A percentile compares a stretch with the other conserved stretches of the same genome.
Evolutionary conservation across 2,113 vertebrate species (phyloP).

Genomic region (Hyperopisus bebe): DNA sequence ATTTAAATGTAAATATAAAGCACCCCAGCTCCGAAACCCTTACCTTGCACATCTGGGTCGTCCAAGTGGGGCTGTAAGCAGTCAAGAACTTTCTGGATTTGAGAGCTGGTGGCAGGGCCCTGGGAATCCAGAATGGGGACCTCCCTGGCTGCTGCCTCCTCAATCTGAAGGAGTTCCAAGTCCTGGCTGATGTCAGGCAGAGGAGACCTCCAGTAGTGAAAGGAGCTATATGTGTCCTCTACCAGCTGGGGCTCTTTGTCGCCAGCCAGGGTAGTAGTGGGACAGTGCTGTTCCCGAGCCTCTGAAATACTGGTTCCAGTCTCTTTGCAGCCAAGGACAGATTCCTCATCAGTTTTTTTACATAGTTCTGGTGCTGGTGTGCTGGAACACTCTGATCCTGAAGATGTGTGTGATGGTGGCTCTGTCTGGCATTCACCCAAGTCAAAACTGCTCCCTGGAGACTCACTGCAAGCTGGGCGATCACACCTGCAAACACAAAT

Average conservation of each 20-base stretch:
- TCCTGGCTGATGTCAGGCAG: conserved; percentile 80
- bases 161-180: conserved; percentile 62
- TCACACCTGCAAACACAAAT: conserved; percentile 8
- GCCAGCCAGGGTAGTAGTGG: conserved; percentile 38
- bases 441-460: conserved; percentile 45
- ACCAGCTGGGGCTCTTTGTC: conserved; percentile 42
- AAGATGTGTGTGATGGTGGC: conserved; percentile 45
- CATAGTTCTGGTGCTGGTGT: conserved; percentile 42
- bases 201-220: conserved; percentile 75
- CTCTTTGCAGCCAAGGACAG: conserved; percentile 37
- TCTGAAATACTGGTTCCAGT: not conserved
- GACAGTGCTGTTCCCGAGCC: not conserved
- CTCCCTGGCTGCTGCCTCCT: conserved; percentile 28
- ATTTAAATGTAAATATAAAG: not conserved
- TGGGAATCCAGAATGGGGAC: conserved; percentile 32
- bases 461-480: conserved; percentile 35
- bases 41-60: conserved; percentile 81
- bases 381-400: conserved; percentile 50
- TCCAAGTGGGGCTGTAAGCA: conserved; percentile 74
- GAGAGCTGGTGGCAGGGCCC: conserved; percentile 63
- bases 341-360: conserved; percentile 27
- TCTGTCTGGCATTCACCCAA: conserved; percentile 42
- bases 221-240: conserved; percentile 68
- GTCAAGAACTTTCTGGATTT: conserved; percentile 77
- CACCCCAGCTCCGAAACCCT: not conserved